These are phyloP conservation scores for Pteromalus puparum DNA, from an alignment of 1,140 invertebrate genomes.

Conservation along the genomic window DNA sequence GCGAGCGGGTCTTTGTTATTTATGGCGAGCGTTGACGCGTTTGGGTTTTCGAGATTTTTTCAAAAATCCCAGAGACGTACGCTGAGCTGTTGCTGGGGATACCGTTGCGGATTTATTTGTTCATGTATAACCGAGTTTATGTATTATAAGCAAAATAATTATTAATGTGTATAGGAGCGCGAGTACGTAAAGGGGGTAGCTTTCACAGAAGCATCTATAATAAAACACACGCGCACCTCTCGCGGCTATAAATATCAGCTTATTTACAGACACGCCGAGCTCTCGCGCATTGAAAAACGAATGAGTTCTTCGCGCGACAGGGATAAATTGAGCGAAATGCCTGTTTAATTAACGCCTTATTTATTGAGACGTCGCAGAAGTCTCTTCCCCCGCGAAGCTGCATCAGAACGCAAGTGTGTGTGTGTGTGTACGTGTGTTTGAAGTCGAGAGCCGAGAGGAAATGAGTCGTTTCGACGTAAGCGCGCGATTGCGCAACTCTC, in stretches of 20 bases:
- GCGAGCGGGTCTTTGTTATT: not conserved
- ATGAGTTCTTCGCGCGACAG: constrained; percentile 57
- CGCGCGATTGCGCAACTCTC: not conserved
- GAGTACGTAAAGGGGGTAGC: no score
- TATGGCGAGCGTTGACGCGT: not conserved
- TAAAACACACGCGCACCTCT: not conserved
- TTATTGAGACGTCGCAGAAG: constrained; percentile 69
- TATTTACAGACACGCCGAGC: constrained; percentile 65
- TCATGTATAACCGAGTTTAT: not conserved
- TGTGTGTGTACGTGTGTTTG: not conserved
- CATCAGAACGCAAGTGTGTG: constrained; percentile 50
- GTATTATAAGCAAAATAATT: no score
- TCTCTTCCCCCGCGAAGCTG: no score
- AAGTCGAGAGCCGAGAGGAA: not conserved
- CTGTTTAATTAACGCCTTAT: constrained; percentile 75
- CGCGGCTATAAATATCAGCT: constrained; percentile 71
- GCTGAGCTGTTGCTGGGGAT: constrained; percentile 5
- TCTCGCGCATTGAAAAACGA: constrained; percentile 48
- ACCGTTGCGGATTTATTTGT: constrained; percentile 12
- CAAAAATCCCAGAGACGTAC: constrained; percentile 12
- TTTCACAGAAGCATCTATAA: not conserved
- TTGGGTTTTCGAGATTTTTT: constrained; percentile 14
- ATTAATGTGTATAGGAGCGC: no score
- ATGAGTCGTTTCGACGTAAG: constrained; percentile 17
- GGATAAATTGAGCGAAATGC: constrained; percentile 73